Base-by-base conservation (phyloP, 2,888 invertebrate genomes). In the Phrixothrix hirtus region DNA sequence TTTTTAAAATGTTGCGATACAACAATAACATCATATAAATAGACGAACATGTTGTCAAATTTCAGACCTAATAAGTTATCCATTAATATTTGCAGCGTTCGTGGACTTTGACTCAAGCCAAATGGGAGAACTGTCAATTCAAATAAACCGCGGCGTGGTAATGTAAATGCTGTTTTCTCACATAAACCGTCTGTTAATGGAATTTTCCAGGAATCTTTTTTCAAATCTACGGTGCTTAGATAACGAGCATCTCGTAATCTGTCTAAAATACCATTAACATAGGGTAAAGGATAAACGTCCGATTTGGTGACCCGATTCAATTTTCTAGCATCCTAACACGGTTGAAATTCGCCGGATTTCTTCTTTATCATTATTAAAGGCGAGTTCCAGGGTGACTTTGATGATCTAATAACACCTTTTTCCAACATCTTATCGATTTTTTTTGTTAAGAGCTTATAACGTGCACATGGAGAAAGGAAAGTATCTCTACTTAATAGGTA, bases 131-230 rank as follows among this genome's bases (percentile, higher is more conserved):
- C 64, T 63, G 14, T 35, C 60, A 68, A 16, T 69, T 58, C 38
- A 62, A 69, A 3, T 4, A 64, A 54, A 1, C 67, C 69, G 25
- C 63, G 50, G 7, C 64, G 60, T 2, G 63, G 62, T 1, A 70
- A 56, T 9, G 57, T 47, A 57, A 71, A 71, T 1, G 69, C 68
- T 14, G 68, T 66, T 46, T 67, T 66, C 32, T 62, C 61, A n/a
- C 30, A n/a, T n/a, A 61, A 62, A 6, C 30, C 29, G 16, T 45
- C 32, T 13, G 53, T 39, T 15, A 68, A 31, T 1, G 58, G 59
- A 13, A 68, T 55, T 45, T 69, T 63, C 61, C 61, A 64, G 47
- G 60, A 64, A 1, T 55, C 57, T 15, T 48, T n/a, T n/a, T n/a
- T n/a, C n/a, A n/a, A n/a, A n/a, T n/a, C n/a, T n/a, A n/a, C n/a